phyloP scores from a whole-genome alignment of 2,888 invertebrate species.

The Mamestra brassicae region DNA sequence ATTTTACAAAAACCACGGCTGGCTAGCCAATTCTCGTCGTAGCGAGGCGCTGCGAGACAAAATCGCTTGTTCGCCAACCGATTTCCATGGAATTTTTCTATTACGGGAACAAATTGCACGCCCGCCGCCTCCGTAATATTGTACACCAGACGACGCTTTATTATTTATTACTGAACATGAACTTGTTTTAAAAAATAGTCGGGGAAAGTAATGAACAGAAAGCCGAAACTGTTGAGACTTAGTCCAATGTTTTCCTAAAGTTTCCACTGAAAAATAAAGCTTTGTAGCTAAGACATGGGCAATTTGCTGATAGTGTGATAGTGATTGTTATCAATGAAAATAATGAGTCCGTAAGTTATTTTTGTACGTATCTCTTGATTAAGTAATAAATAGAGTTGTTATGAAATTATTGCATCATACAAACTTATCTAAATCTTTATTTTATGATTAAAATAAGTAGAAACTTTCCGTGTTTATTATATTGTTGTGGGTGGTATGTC shows the following conservation, averaged over 20 bases:
- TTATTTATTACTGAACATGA: constrained; percentile 78
- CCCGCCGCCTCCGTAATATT: constrained; percentile 77
- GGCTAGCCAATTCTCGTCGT: constrained; percentile 26
- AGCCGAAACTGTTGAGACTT: background rate
- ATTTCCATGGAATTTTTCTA: constrained; percentile 90
- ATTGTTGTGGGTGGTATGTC: background rate
- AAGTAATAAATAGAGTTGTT: background rate
- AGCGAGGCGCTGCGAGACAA: constrained; percentile 57
- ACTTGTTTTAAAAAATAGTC: constrained; percentile 6
- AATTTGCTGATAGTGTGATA: too few relatives aligned
- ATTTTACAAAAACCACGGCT: constrained; percentile 21
- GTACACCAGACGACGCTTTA: constrained; percentile 72
- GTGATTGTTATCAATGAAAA: background rate
- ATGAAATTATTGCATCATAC: constrained; percentile 1
- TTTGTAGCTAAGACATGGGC: background rate
- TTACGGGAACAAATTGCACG: constrained; percentile 86
- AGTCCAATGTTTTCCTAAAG: background rate
- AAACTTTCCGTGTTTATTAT: background rate
- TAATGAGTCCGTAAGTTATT: background rate
- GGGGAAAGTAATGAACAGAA: background rate
- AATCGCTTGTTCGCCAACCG: constrained; percentile 69
- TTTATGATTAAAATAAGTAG: constrained; percentile 2
- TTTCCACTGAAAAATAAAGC: background rate
- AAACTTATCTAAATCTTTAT: constrained; percentile 7
- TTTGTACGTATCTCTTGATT: background rate